Base-by-base conservation (phyloP, 2,888 invertebrate genomes). In the Epinotia ramella region DNA sequence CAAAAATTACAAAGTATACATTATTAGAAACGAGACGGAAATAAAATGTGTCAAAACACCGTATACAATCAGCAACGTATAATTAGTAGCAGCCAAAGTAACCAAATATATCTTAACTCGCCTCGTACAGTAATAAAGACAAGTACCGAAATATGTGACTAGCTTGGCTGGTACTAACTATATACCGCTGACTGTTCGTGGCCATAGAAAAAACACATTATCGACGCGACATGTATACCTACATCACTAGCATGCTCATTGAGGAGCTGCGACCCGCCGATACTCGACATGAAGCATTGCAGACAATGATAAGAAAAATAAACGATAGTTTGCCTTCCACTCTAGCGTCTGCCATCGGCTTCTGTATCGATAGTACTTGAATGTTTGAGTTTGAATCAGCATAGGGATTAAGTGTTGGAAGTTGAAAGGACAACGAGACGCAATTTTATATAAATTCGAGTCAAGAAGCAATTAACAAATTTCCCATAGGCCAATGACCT, bases 271-370 rank as follows among this genome's bases (percentile, higher is more conserved):
- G 79, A 82, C 70, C 77, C 87, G 84, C 84, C 88, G 86, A 90
- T 90, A 87, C 87, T 87, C 80, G 81, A 75, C 65, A 49, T 63
- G 59, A 70, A 75, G 75, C 56, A 66, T 66, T 24, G 49, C 87
- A 88, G 87, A 89, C 88, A 89, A 88, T 87, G 90, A 91, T 91
- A 90, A 90, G 88, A 87, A 87, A 88, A 89, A 90, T 91, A 90
- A 90, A 91, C 89, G 88, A 90, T 84, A 85, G 88, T 88, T 85
- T 83, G 84, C 53, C 83, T 83, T 87, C 84, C 79, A 80, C 60
- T 69, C 77, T 76, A 73, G 73, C 69, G 77, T 77, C 77, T 74
- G 78, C 18, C 79, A 78, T 80, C 80, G 80, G 79, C 80, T 79
- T 69, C 53, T 64, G 71, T 68, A 24, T 68, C 24, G 44, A 68